Evolutionary conservation across 2,888 invertebrate genomes (phyloP).

Genomic region (Euplagia quadripunctaria): DNA sequence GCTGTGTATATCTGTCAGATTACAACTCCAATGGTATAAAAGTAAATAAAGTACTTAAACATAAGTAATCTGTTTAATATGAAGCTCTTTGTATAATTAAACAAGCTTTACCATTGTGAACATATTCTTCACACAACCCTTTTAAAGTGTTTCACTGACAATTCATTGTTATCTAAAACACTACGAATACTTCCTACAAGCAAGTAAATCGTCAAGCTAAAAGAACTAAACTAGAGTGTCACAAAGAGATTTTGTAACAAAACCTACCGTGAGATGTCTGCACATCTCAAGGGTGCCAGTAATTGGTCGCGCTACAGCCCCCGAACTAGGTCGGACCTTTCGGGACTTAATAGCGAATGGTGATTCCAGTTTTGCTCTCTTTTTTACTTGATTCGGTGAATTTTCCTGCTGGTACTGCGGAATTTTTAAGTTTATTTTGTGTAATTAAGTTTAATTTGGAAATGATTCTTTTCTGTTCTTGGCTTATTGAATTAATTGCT

Average conservation of each 20-base stretch:
- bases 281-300: slow-evolving; percentile 26
- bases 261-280: background rate
- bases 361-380: slow-evolving; percentile 6
- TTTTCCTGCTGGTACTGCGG: background rate
- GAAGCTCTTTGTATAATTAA: background rate
- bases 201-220: background rate
- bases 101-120: too few species aligned
- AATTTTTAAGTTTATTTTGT: background rate
- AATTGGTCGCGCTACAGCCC: slow-evolving; percentile 39
- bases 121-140: too few species aligned
- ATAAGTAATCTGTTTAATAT: background rate
- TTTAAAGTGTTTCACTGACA: too few species aligned
- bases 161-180: background rate
- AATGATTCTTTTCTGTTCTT: too few species aligned
- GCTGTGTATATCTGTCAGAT: background rate
- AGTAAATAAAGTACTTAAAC: background rate
- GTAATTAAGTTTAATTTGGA: background rate
- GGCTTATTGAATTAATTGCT: too few species aligned
- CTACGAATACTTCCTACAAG: background rate
- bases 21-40: background rate
- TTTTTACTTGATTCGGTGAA: background rate
- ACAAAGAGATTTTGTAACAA: slow-evolving; percentile 7
- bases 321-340: slow-evolving; percentile 46
- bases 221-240: background rate
- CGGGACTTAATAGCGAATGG: slow-evolving; percentile 37